Percentiles rank a stretch among this genome's conserved stretches.
Conservation (phyloP, 2,113 vertebrate species). For the Prolemur simus region DNA sequence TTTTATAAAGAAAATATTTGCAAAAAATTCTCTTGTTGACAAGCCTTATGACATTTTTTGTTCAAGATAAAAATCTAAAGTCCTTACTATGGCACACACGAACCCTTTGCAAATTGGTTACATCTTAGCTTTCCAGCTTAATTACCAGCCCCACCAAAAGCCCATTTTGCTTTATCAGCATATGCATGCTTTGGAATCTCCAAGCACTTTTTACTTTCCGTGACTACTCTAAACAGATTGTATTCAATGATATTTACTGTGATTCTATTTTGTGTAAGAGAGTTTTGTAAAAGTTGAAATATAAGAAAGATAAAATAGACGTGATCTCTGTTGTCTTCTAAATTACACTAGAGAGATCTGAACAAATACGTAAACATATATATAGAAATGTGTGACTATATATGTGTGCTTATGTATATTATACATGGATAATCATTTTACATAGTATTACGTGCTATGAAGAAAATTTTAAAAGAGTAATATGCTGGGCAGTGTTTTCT, state of each 20-base stretch:
- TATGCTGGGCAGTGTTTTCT: neutral
- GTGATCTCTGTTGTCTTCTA: neutral
- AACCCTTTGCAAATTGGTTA: neutral
- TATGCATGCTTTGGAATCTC: neutral
- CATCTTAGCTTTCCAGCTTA: neutral
- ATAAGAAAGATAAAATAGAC: neutral
- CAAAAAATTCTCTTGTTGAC: neutral
- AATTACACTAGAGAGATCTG: neutral
- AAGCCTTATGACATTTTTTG: neutral
- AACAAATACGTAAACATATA: neutral
- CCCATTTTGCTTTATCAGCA: neutral
- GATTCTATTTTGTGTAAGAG: neutral
- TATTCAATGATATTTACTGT: neutral
- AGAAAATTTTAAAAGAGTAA: neutral
- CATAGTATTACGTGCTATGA: neutral
- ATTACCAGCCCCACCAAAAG: neutral
- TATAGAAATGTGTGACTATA: neutral
- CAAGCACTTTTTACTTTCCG: neutral
- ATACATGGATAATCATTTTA: neutral
- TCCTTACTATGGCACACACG: neutral
- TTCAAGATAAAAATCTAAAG: neutral
- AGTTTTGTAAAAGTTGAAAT: neutral
- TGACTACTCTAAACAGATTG: neutral
- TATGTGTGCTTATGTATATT: neutral
- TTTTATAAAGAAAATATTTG: constrained; percentile 5